phyloP scores from a whole-genome alignment of 2,113 vertebrate genomes.

The Pedionomus torquatus region DNA sequence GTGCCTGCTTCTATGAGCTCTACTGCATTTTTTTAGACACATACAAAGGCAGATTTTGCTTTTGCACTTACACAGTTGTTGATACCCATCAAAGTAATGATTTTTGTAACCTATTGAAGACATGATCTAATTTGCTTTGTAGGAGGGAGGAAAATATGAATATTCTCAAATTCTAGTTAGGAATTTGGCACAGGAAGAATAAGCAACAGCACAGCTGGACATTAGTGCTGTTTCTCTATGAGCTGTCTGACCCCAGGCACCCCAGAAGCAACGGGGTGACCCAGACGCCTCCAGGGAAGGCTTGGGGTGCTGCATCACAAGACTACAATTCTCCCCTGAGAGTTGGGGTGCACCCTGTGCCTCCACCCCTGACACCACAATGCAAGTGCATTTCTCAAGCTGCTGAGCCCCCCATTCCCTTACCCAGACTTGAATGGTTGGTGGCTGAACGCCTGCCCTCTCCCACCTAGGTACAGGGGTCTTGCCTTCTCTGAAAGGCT shows the following conservation, averaged over 20 bases:
- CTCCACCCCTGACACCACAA: background rate
- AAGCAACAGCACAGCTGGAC: accelerated
- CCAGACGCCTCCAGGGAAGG: background rate
- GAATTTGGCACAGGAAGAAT: background rate
- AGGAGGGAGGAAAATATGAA: background rate
- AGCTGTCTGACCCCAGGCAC: background rate
- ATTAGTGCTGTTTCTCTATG: background rate
- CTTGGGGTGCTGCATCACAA: background rate
- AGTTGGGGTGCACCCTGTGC: background rate
- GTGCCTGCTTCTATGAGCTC: background rate
- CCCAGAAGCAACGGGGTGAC: background rate
- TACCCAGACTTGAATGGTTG: background rate
- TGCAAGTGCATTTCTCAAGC: background rate
- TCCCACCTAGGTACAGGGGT: accelerated
- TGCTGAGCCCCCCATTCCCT: background rate
- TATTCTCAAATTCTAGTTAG: background rate
- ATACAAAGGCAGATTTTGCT: background rate
- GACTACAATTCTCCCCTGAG: background rate
- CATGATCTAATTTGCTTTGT: background rate
- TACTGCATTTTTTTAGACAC: background rate
- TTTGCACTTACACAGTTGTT: background rate
- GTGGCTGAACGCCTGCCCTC: background rate
- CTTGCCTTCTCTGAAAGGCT: background rate
- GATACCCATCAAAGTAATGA: background rate
- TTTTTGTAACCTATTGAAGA: background rate